Base-by-base conservation (phyloP, 2,888 invertebrate species). In the Sphecodes monilicornis region DNA sequence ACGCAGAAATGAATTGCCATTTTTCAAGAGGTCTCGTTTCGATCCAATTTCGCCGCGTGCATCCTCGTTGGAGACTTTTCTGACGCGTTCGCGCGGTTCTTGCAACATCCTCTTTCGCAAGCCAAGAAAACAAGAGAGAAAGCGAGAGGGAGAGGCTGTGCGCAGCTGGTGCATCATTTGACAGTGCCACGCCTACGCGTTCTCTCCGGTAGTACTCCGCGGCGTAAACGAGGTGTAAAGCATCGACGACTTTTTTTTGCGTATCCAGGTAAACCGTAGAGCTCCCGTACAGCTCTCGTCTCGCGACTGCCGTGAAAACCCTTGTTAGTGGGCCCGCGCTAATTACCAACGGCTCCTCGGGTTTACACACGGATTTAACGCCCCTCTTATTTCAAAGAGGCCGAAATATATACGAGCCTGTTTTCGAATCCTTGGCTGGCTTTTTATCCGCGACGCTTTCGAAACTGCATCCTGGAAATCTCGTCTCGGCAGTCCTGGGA, bases 341-440 rank as follows among this genome's bases (percentile, higher is more conserved):
- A 94, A 94, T 94, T 93, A 91, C 90, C 50, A 88, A 90, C 90
- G 91, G 91, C 92, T 92, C 88, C 87, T 87, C 83, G 76, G 89
- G 92, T 93, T 93, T 93, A 90, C 93, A 86, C 89, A 91, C 87
- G 90, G 88, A 91, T 92, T 93, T 93, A 93, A 92, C 93, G 92
- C 90, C 88, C 91, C 86, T 89, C 91, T 91, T 89, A 87, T 91
- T 88, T 90, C 90, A 90, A 92, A 91, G 90, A 88, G 90, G 83
- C 91, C 91, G 89, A 91, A 91, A 91, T 86, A 81, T 57, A 60
- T 75, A 78, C 86, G 80, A 82, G 82, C 72, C 74, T 87, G 76
- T 79, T 70, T 85, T 84, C 87, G 80, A 86, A 90, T 90, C 86
- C 86, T 84, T 80, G 73, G 64, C 66, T 76, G 78, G 82, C 22